Conservation (phyloP, 2,797 vertebrate genomes). For the Sebastes flavidus region DNA sequence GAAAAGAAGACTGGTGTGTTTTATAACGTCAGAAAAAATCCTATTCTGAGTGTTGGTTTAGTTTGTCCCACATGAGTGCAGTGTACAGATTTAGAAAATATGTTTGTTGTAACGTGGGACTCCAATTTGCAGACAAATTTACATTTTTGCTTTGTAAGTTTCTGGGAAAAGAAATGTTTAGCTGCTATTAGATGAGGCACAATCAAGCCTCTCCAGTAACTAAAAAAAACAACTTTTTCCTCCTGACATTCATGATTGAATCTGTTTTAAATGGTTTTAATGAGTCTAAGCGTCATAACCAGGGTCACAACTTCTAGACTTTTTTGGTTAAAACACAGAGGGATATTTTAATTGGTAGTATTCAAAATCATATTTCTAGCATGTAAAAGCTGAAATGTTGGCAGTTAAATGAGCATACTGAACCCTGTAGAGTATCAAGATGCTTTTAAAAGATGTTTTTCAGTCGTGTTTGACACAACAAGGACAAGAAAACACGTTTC, state of each 20-base stretch:
- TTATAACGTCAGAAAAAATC: neutral
- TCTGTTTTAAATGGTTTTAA: neutral
- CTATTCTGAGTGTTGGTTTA: conserved; percentile 9
- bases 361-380: neutral
- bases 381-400: no score
- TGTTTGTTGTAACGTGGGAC: neutral
- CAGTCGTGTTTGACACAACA: neutral
- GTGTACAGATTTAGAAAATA: conserved; percentile 20
- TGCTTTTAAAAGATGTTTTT: neutral
- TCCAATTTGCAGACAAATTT: neutral
- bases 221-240: neutral
- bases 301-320: no score
- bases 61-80: neutral
- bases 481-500: neutral
- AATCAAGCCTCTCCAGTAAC: neutral
- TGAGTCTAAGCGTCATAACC: neutral
- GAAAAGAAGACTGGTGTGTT: neutral
- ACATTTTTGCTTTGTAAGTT: neutral
- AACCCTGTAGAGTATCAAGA: neutral
- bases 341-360: neutral
- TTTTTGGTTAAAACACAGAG: neutral
- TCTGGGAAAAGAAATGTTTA: neutral
- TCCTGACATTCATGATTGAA: conserved; percentile 2
- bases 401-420: neutral
- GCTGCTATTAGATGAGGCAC: conserved; percentile 8